Conservation (phyloP, 2,888 invertebrate genomes). For the Papilio gigon region DNA sequence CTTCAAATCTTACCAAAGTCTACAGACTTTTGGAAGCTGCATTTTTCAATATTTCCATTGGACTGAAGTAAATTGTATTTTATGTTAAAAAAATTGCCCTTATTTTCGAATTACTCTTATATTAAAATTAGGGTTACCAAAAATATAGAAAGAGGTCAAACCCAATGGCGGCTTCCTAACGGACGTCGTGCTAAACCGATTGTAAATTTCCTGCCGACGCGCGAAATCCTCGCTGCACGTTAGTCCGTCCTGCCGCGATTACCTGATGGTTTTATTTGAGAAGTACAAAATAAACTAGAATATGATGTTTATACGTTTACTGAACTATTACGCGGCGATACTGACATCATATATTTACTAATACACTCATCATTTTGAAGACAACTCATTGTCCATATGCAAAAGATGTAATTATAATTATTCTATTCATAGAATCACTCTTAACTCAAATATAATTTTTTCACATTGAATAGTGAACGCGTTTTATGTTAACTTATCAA, state of each 20-base stretch:
- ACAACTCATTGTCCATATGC: conserved; percentile 2
- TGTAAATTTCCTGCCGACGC: conserved; percentile 24
- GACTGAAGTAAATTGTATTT: too few relatives aligned
- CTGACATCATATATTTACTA: conserved; percentile 11
- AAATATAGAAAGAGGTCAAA: conserved; percentile 14
- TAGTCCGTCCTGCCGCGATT: background rate
- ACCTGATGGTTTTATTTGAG: background rate
- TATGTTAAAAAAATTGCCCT: too few relatives aligned
- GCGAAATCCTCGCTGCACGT: background rate
- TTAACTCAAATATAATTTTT: background rate
- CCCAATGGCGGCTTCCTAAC: background rate
- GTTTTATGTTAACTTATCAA: background rate
- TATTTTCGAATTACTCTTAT: background rate
- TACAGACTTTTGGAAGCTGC: too few relatives aligned
- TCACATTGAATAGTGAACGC: background rate
- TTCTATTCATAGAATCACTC: background rate
- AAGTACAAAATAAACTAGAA: background rate
- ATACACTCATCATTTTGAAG: background rate
- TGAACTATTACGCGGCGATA: background rate
- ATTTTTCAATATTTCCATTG: too few relatives aligned
- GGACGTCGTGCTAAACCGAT: background rate
- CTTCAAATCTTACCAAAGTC: too few relatives aligned
- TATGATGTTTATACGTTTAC: background rate
- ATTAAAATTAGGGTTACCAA: background rate
- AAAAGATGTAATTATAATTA: conserved; percentile 10